Base-by-base conservation (phyloP, 37 sponge, comb jelly and placozoan genomes). In the Corticium candelabrum region DNA sequence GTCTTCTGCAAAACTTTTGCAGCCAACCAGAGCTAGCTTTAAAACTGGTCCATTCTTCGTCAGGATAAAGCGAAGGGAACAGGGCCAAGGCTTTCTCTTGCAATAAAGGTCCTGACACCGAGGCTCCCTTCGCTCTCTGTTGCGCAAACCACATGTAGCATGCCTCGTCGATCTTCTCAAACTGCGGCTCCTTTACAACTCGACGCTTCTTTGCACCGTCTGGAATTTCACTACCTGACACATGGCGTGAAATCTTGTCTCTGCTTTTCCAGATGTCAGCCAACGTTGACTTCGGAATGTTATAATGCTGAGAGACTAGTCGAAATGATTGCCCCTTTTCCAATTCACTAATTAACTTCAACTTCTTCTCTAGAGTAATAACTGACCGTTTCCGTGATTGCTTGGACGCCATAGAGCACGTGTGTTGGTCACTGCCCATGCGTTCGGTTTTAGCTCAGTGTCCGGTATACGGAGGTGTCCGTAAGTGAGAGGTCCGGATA, bases 181-280 rank as follows among this genome's bases (percentile, higher is more conserved):
- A 81, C 29, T 74, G n/a, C 30, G 73, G 75, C 30, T 81, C 56
- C 40, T 34, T 35, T 3, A 82, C 35, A 21, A 77, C 67, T 36
- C 82, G 76, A 1, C 82, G 56, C 82, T 82, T 82, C 37, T 82
- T 76, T 4, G 74, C 77, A 68, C 30, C 35, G 27, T 76, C 3
- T 33, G 77, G 76, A 37, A 34, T 50, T 30, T 76, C 76, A 37
- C 82, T 76, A 37, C 68, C 37, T 27, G 68, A 11, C 21, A 82
- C 15, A 40, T 27, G 43, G 35, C 76, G n/a, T 21, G 40, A 4
- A 3, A 82, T 82, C 76, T 82, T 77, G 35, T 82, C 38, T 7
- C 82, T n/a, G 40, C 62, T 38, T 41, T 76, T 82, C 82, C 82
- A 82, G 32, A 82, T 82, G 57, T 82, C 82, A 43, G 34, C 76